phyloP scores from a whole-genome alignment of 2,797 vertebrate genomes.

The Dromococcyx pavoninus region DNA sequence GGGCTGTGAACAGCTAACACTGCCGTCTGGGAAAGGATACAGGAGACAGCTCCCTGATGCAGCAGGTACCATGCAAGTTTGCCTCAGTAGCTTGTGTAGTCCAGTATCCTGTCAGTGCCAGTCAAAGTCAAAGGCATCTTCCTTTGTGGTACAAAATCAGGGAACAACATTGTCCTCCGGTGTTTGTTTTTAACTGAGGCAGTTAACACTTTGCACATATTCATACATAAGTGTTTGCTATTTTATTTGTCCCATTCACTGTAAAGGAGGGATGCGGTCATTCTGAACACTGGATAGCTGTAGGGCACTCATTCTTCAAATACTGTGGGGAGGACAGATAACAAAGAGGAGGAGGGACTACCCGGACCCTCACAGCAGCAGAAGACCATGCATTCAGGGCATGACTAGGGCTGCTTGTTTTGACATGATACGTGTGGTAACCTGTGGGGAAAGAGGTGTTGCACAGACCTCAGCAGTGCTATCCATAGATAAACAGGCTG shows the following conservation, averaged over 20 bases:
- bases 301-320: background rate
- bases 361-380: background rate
- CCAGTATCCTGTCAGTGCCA: background rate
- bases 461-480: background rate
- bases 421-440: background rate
- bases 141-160: background rate
- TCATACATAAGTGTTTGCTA: background rate
- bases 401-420: rapidly evolving
- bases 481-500: background rate
- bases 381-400: background rate
- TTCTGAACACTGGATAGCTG: background rate
- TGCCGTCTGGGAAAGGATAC: background rate
- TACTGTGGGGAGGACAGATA: background rate
- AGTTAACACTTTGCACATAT: background rate
- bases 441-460: background rate
- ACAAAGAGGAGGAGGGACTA: background rate
- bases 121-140: background rate
- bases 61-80: rapidly evolving
- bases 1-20: background rate
- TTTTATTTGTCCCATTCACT: background rate
- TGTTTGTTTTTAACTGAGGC: background rate
- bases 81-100: background rate
- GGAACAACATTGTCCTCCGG: background rate
- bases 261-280: background rate
- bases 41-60: background rate